Percentiles rank a stretch among this genome's conserved stretches.
These are phyloP conservation scores for Melinaea menophilus DNA, from an alignment of 2,888 invertebrate genomes.

Conservation along the genomic window DNA sequence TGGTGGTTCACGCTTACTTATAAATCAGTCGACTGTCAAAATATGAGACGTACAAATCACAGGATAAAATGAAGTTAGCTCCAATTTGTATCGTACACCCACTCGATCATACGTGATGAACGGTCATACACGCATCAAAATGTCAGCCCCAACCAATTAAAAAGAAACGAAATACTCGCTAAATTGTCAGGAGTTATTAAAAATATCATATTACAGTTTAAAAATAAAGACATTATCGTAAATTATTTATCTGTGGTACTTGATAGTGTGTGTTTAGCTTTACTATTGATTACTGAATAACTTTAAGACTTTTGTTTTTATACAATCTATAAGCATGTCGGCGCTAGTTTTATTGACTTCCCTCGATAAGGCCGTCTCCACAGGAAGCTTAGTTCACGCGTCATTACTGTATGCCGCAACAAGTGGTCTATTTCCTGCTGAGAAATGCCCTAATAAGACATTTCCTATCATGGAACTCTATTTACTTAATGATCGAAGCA, in stretches of 20 bases:
- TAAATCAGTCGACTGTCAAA: constrained; percentile 21
- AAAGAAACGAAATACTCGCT: constrained; percentile 56
- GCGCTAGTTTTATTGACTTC: constrained; percentile 37
- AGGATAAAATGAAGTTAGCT: constrained; percentile 35
- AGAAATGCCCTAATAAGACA: constrained; percentile 27
- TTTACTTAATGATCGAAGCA: constrained; percentile 4
- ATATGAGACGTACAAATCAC: constrained; percentile 35
- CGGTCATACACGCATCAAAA: constrained; percentile 49
- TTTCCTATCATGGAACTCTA: constrained; percentile 13
- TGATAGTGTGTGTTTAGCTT: no score
- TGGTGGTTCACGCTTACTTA: constrained; percentile 2
- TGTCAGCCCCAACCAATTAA: constrained; percentile 63
- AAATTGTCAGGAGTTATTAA: constrained; percentile 42
- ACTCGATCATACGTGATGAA: constrained; percentile 49
- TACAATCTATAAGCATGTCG: not conserved
- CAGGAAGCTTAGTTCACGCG: constrained; percentile 35
- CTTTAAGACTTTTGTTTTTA: no score
- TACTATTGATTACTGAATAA: no score
- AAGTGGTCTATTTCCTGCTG: constrained; percentile 50
- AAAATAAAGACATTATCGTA: constrained; percentile 13
- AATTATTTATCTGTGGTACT: constrained; percentile 9
- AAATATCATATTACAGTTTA: constrained; percentile 37
- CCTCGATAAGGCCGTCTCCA: constrained; percentile 34
- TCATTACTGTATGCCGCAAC: constrained; percentile 43
- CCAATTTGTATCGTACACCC: constrained; percentile 53